Evolutionary conservation across 2,797 vertebrate species (phyloP).

Genomic region (Ceyx erithaca): DNA sequence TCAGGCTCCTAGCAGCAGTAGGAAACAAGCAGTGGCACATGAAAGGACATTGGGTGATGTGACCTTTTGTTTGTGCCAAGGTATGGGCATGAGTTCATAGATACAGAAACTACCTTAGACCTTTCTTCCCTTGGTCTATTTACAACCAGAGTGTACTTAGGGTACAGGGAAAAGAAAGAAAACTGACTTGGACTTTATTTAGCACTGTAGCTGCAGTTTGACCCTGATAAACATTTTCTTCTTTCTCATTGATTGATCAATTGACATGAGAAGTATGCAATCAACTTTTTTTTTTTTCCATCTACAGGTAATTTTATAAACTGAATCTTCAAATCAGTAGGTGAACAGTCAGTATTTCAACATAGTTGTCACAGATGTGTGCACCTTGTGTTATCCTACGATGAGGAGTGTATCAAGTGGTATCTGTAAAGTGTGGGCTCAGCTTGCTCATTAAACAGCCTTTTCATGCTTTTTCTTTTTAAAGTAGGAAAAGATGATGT

Average conservation of each 20-base stretch:
- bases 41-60: slow-evolving; percentile 6
- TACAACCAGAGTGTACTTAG: slow-evolving; percentile 25
- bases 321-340: not conserved
- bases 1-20: not conserved
- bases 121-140: slow-evolving; percentile 35
- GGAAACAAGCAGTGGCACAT: not conserved
- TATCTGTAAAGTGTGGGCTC: not conserved
- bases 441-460: not conserved
- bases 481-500: not conserved
- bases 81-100: slow-evolving; percentile 3
- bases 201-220: not conserved
- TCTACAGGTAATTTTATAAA: not conserved
- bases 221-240: not conserved
- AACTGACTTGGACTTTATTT: slow-evolving; percentile 15
- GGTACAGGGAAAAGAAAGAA: not conserved
- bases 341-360: not conserved
- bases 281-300: not conserved
- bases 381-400: not conserved
- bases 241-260: not conserved
- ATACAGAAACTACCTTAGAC: slow-evolving; percentile 8
- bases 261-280: not conserved
- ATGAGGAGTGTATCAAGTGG: not conserved
- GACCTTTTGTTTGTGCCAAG: slow-evolving; percentile 61
- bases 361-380: not conserved
- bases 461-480: not conserved